Conservation (phyloP, 2,888 invertebrate genomes). For the Dioctria rufipes region DNA sequence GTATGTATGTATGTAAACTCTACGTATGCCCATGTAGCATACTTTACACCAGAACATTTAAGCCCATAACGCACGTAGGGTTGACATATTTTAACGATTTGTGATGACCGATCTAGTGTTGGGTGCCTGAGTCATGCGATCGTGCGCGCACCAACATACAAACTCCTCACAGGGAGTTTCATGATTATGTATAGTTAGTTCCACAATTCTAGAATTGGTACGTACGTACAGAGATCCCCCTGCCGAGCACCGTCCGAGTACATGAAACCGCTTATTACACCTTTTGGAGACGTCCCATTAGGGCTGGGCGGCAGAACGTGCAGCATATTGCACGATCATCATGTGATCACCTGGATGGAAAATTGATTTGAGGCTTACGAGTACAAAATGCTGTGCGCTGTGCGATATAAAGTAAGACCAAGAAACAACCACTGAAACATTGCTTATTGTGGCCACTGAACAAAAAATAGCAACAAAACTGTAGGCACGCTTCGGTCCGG, state of each 20-base stretch:
- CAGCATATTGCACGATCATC: slow-evolving; percentile 57
- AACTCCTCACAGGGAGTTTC: no score
- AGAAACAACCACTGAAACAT: slow-evolving; percentile 5
- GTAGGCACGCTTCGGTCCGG: slow-evolving; percentile 62
- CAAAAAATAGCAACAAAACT: slow-evolving; percentile 38
- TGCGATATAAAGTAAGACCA: neutral
- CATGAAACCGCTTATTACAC: slow-evolving; percentile 48
- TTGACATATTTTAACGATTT: slow-evolving; percentile 55
- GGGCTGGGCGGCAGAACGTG: slow-evolving; percentile 51
- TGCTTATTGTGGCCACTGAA: slow-evolving; percentile 22
- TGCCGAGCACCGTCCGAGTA: neutral
- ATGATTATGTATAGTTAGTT: no score
- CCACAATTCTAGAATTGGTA: no score
- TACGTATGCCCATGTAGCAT: slow-evolving; percentile 30
- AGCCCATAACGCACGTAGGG: slow-evolving; percentile 51
- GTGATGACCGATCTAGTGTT: slow-evolving; percentile 23
- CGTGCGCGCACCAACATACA: neutral
- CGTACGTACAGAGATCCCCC: neutral
- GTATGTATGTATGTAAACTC: slow-evolving; percentile 38
- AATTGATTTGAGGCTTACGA: slow-evolving; percentile 56
- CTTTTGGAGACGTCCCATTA: slow-evolving; percentile 41
- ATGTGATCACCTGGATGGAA: slow-evolving; percentile 59
- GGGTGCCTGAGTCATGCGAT: slow-evolving; percentile 12
- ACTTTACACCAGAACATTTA: slow-evolving; percentile 40
- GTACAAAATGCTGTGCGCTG: slow-evolving; percentile 25